phyloP scores from a whole-genome alignment of 2,888 invertebrate species.

The Osedax frankpressi region DNA sequence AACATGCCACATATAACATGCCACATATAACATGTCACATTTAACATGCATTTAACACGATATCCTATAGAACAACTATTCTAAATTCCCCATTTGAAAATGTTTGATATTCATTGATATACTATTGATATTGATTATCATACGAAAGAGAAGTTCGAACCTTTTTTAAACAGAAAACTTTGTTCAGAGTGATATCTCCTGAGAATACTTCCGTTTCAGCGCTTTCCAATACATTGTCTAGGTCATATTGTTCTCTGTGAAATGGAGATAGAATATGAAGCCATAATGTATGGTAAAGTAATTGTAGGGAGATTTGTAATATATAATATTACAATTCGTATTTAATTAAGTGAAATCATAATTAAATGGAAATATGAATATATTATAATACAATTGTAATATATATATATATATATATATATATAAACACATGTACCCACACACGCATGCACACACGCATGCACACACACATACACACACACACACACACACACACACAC shows the following conservation, averaged over 20 bases:
- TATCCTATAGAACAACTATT: too few relatives aligned
- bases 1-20: too few relatives aligned
- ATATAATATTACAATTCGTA: not conserved
- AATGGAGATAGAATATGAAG: too few relatives aligned
- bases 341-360: not conserved
- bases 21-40: too few relatives aligned
- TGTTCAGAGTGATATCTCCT: slow-evolving; percentile 5
- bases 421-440: not conserved
- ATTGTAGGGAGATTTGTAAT: too few relatives aligned
- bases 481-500: not conserved
- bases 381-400: not conserved
- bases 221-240: slow-evolving; percentile 4
- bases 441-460: not conserved
- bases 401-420: not conserved
- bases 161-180: slow-evolving; percentile 3
- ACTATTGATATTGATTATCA: too few relatives aligned
- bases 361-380: not conserved
- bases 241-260: not conserved
- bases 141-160: not conserved
- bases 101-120: too few relatives aligned
- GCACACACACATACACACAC: not conserved
- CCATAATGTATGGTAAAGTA: too few relatives aligned
- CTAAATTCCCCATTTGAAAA: too few relatives aligned
- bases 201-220: slow-evolving; percentile 7
- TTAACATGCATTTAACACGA: too few relatives aligned